Conservation (phyloP, 2,888 invertebrate species). For the Emesis furor region DNA sequence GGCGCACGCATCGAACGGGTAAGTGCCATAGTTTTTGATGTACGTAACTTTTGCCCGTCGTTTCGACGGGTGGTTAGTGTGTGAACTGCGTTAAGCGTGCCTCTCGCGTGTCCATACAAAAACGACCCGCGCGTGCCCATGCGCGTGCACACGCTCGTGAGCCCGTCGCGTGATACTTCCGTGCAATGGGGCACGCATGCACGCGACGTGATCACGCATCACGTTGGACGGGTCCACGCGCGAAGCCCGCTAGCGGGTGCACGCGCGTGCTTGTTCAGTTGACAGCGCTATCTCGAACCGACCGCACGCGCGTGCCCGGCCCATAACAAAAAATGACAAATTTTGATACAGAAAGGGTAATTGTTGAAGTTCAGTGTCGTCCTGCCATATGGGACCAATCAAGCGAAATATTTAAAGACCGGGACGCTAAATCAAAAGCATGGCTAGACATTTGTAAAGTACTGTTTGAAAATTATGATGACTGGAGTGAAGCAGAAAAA, state of each 20-base stretch:
- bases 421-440: slow-evolving; percentile 61
- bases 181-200: slow-evolving; percentile 68
- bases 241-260: slow-evolving; percentile 57
- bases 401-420: slow-evolving; percentile 63
- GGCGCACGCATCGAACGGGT: no score
- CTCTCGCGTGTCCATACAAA: slow-evolving; percentile 66
- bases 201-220: slow-evolving; percentile 71
- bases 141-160: slow-evolving; percentile 57
- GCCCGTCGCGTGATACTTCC: slow-evolving; percentile 70
- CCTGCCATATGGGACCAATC: slow-evolving; percentile 67
- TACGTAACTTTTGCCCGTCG: no score
- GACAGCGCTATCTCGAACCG: slow-evolving; percentile 62
- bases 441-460: slow-evolving; percentile 61
- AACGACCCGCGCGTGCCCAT: slow-evolving; percentile 66
- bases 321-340: slow-evolving; percentile 66
- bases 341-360: slow-evolving; percentile 29
- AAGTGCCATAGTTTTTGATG: no score
- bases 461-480: slow-evolving; percentile 42
- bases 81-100: slow-evolving; percentile 58
- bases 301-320: slow-evolving; percentile 66
- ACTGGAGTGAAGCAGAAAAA: slow-evolving; percentile 64
- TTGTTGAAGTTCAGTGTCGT: slow-evolving; percentile 67
- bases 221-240: slow-evolving; percentile 70
- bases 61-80: not conserved
- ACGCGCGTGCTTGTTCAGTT: slow-evolving; percentile 66